Conservation (phyloP, 2,113 vertebrate species). For the Embiotoca jacksoni region DNA sequence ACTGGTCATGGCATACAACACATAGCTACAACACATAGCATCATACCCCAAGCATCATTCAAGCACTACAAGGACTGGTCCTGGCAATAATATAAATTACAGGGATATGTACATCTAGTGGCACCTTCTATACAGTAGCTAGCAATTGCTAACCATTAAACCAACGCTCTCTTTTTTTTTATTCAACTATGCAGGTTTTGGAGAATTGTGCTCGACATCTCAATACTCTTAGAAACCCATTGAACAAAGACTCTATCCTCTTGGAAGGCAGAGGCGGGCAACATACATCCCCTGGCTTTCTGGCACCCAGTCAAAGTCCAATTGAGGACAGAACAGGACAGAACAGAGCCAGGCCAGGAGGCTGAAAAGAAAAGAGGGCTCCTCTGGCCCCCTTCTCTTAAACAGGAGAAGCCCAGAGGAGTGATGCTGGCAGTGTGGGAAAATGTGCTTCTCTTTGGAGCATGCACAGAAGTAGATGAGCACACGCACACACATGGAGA, state of each 20-base stretch:
- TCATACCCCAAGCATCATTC: no score
- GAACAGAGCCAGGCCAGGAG: slow-evolving; percentile 76
- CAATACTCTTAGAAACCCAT: slow-evolving; percentile 75
- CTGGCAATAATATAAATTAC: not conserved
- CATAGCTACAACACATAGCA: no score
- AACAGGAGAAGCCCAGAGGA: slow-evolving; percentile 79
- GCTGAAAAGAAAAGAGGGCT: slow-evolving; percentile 81
- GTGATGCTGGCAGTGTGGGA: slow-evolving; percentile 87
- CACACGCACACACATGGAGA: slow-evolving; percentile 48
- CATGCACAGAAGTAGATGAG: slow-evolving; percentile 55
- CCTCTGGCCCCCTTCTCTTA: slow-evolving; percentile 75
- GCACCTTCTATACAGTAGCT: slow-evolving; percentile 34
- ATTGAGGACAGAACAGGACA: slow-evolving; percentile 84
- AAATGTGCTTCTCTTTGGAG: slow-evolving; percentile 81
- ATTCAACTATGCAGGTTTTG: slow-evolving; percentile 62
- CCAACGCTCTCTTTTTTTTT: slow-evolving; percentile 31
- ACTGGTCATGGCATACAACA: no score
- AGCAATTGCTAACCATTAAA: slow-evolving; percentile 41
- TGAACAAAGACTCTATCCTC: slow-evolving; percentile 77
- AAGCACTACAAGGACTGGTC: not conserved
- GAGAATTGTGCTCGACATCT: slow-evolving; percentile 77
- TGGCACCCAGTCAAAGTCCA: slow-evolving; percentile 85
- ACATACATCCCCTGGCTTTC: slow-evolving; percentile 81
- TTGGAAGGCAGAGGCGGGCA: slow-evolving; percentile 79
- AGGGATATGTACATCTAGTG: not conserved